A percentile compares a stretch with the other conserved stretches of the same genome.
Evolutionary conservation across 2,888 invertebrate species (phyloP).

Genomic region (Drosophila imparisetae): DNA sequence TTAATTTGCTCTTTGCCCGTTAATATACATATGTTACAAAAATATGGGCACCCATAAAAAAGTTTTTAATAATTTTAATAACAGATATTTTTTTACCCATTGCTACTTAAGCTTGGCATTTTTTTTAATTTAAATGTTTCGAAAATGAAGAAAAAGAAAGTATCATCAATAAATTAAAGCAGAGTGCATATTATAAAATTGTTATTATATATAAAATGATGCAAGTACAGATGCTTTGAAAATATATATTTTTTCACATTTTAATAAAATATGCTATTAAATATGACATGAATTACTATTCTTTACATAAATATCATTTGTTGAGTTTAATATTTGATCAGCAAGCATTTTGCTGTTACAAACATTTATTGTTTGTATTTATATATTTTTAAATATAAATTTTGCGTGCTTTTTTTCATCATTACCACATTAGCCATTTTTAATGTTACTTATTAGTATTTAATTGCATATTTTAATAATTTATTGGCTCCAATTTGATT

Average conservation of each 20-base stretch:
- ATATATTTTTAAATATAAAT: slow-evolving; percentile 20
- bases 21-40: neutral
- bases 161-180: neutral
- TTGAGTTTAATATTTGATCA: slow-evolving; percentile 29
- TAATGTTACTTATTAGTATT: slow-evolving; percentile 69
- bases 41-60: neutral
- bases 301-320: neutral
- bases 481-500: slow-evolving; percentile 39
- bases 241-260: neutral
- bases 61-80: neutral
- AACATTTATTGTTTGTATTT: neutral
- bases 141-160: neutral
- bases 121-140: neutral
- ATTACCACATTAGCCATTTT: slow-evolving; percentile 44
- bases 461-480: slow-evolving; percentile 67
- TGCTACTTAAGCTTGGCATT: neutral
- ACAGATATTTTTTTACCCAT: neutral
- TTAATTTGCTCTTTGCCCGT: neutral
- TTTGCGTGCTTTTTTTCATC: slow-evolving; percentile 28
- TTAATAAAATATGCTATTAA: neutral
- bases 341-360: slow-evolving; percentile 5
- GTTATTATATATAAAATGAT: neutral
- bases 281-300: neutral
- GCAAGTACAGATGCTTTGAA: neutral
- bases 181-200: too few species aligned